Evolutionary conservation across 2,797 vertebrate species (phyloP), one percentile per base, ranked within the genome.

Genomic region (Spatula clypeata): DNA sequence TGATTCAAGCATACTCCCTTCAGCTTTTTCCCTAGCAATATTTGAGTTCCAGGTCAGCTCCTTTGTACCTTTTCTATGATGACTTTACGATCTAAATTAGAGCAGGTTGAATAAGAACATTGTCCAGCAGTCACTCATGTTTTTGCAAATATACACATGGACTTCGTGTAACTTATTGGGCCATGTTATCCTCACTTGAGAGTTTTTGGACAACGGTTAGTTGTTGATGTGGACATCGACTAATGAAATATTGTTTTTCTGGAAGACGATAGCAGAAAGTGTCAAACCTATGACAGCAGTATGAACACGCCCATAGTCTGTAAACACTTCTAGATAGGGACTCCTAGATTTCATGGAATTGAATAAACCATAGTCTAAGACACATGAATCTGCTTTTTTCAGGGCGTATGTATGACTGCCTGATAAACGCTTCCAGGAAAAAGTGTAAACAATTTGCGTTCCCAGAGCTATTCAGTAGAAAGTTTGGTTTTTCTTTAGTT

Each of bases 341-440:
- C 26, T 86, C 42, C 51, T 34, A 0, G 6, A 72, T 76, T 60
- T 31, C 55, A 62, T 3, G 23, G 11, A 42, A 14, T 3, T 27
- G 55, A 65, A 47, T 47, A 67, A 82, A 6, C 6, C 4, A 3
- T 18, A 54, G 24, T 12, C 17, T 29, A 42, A 82, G 53, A 42
- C 6, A 16, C 2, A 29, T 0, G 3, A 36, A 66, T 29, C 34
- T 60, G 32, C 64, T 53, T 64, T 85, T 71, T 61, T 34, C 49
- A 45, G 47, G 51, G 13, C n/a, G 2, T 40, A 3, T 14, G 11
- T 20, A 16, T 32, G 34, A 71, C n/a, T 53, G 31, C 53, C 13
- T 69, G 79, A 31, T 26, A 75, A 75, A 54, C 51, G 36, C 54
- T 96, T 79, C 82, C 73, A 88, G 85, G 79, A 77, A 65, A 91